Percentiles rank a stretch among this genome's conserved stretches.
phyloP scores from a whole-genome alignment of 2,113 vertebrate genomes.

The Cygnus atratus region DNA sequence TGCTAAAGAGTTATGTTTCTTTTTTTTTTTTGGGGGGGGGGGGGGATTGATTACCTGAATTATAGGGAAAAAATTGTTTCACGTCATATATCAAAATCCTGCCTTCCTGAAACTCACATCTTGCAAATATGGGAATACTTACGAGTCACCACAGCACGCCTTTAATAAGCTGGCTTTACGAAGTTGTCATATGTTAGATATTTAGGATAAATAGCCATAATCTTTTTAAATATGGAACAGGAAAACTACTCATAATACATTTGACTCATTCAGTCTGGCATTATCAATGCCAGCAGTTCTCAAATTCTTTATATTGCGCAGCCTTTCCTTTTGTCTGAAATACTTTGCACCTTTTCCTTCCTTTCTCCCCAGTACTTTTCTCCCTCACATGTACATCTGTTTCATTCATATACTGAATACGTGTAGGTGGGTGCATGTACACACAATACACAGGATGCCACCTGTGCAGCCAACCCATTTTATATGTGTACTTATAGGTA shows the following conservation, averaged over 20 bases:
- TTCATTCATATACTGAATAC: background rate
- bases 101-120: background rate
- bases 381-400: background rate
- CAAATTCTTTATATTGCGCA: background rate
- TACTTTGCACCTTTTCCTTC: background rate
- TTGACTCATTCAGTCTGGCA: background rate
- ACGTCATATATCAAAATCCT: background rate
- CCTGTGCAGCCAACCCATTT: background rate
- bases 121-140: background rate
- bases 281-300: background rate
- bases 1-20: background rate
- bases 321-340: background rate
- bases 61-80: background rate
- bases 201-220: constrained; percentile 1
- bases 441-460: no score
- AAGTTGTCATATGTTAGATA: background rate
- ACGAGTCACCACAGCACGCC: background rate
- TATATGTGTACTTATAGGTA: background rate
- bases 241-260: background rate
- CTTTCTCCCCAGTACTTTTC: background rate
- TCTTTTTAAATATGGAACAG: background rate
- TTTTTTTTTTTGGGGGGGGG: background rate
- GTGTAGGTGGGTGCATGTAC: background rate
- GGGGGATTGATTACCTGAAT: background rate
- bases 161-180: background rate